Evolutionary conservation across 1,140 invertebrate genomes (phyloP).

Genomic region (Spodoptera litura): DNA sequence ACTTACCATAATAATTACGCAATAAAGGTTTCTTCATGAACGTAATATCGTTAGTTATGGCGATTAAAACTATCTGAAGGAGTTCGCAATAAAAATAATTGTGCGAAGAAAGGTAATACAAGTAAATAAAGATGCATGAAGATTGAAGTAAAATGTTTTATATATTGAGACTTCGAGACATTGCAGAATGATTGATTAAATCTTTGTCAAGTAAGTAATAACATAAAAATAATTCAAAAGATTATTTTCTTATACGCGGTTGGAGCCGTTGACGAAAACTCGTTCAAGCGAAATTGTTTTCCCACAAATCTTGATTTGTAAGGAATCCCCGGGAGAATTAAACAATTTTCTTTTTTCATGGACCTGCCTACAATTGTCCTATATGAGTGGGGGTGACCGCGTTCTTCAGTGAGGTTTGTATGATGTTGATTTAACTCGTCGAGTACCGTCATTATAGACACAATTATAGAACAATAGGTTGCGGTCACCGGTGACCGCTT

Average conservation of each 20-base stretch:
- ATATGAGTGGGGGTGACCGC: slow-evolving; percentile 37
- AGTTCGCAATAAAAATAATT: no score
- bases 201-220: not conserved
- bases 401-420: slow-evolving; percentile 25
- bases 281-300: slow-evolving; percentile 37
- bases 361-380: slow-evolving; percentile 10
- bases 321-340: slow-evolving; percentile 36
- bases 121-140: no score
- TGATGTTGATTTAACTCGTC: no score
- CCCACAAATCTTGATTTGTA: slow-evolving; percentile 43
- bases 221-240: not conserved
- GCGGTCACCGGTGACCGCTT: no score
- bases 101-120: no score
- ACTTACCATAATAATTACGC: no score
- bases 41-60: no score
- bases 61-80: no score
- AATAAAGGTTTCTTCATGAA: no score
- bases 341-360: slow-evolving; percentile 48
- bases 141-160: not conserved
- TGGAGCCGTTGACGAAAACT: not conserved
- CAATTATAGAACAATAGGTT: no score
- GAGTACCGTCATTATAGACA: no score
- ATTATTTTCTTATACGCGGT: not conserved
- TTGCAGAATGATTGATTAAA: not conserved
- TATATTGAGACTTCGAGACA: no score